These are phyloP conservation scores for Vultur gryphus DNA, from an alignment of 2,797 vertebrate genomes.

Conservation along the genomic window DNA sequence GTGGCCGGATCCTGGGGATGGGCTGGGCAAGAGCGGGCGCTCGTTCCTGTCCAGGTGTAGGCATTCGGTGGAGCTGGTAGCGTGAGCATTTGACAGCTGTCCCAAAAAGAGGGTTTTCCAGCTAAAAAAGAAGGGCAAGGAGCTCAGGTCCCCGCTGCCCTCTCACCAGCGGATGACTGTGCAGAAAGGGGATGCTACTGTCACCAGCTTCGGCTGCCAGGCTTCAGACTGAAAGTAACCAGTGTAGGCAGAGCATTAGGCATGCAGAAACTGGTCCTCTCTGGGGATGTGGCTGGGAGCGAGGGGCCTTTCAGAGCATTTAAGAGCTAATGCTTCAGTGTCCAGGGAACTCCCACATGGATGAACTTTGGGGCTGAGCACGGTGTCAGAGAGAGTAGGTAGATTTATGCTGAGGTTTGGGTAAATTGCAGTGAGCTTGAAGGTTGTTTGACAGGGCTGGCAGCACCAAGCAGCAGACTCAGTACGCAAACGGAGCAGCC, in stretches of 20 bases:
- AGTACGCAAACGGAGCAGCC: background rate
- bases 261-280: background rate
- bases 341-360: conserved; percentile 1
- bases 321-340: conserved; percentile 18
- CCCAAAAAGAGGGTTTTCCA: background rate
- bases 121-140: background rate
- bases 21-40: fast-evolving
- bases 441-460: background rate
- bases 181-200: background rate
- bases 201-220: background rate
- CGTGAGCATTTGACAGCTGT: background rate
- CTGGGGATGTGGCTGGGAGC: background rate
- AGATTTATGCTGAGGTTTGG: background rate
- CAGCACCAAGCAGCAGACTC: background rate
- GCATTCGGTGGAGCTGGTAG: fast-evolving
- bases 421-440: background rate
- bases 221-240: background rate
- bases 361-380: background rate
- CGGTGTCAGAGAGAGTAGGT: background rate
- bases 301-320: background rate
- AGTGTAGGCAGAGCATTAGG: background rate
- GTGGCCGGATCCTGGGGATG: fast-evolving
- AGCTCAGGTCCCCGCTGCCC: background rate
- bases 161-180: background rate
- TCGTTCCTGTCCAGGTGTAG: background rate